Evolutionary conservation across 2,113 vertebrate species (phyloP).

Genomic region (Campylomormyrus numenius): DNA sequence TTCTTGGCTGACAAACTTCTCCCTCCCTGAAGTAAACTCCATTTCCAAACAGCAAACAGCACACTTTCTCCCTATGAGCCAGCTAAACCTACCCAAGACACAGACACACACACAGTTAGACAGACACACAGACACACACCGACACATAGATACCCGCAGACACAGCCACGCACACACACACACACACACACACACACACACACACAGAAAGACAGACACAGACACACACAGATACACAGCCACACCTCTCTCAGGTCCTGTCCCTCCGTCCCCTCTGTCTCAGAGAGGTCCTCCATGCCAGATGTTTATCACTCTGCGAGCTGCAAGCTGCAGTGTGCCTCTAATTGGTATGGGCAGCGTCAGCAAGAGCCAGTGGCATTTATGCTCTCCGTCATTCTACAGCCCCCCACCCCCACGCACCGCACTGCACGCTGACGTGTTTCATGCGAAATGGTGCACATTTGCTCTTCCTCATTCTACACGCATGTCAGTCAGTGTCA

Average conservation of each 20-base stretch:
- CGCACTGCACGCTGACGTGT: neutral
- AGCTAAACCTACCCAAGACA: too few relatives aligned
- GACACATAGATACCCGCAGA: neutral
- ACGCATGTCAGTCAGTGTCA: neutral
- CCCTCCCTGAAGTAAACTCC: neutral
- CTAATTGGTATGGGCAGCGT: neutral
- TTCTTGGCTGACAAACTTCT: neutral
- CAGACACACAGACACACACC: too few relatives aligned
- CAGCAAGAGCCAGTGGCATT: neutral
- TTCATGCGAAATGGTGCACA: neutral
- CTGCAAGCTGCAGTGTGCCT: neutral
- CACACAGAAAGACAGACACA: too few relatives aligned
- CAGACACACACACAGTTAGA: neutral
- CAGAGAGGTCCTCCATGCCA: neutral
- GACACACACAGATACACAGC: neutral
- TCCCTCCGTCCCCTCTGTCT: neutral
- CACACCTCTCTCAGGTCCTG: neutral
- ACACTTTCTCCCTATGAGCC: neutral
- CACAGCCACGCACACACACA: neutral
- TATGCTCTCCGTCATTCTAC: neutral
- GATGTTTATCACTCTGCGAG: neutral
- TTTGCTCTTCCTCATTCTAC: neutral
- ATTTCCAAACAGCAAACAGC: neutral
- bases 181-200: neutral
- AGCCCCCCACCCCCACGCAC: neutral